Conservation (phyloP, 1,140 invertebrate species). For the Macrotrachela quadricornifera region DNA sequence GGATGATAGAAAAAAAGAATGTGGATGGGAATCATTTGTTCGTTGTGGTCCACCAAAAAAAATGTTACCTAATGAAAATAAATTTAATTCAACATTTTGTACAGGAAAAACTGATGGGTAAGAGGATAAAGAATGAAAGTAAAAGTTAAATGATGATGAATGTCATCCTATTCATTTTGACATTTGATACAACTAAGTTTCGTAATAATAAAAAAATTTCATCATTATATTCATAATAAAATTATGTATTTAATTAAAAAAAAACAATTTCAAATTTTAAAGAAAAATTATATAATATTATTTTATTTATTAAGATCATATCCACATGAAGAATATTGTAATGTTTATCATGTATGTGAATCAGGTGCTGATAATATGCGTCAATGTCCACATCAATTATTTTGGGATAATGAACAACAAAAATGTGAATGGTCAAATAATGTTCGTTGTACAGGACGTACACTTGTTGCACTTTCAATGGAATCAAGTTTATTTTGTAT, state of each 20-base stretch:
- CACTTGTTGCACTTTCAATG: background rate
- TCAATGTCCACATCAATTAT: conserved; percentile 8
- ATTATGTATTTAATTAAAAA: too few relatives aligned
- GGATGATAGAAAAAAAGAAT: conserved; percentile 1
- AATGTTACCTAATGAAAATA: background rate
- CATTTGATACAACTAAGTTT: background rate
- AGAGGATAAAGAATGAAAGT: background rate
- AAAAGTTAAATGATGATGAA: background rate
- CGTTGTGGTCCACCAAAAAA: background rate
- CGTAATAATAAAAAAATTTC: conserved; percentile 4
- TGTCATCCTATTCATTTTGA: conserved; percentile 1
- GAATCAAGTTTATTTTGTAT: conserved; percentile 6
- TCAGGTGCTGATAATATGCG: conserved; percentile 7
- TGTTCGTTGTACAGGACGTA: conserved; percentile 6
- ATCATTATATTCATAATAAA: too few relatives aligned
- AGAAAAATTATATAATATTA: background rate
- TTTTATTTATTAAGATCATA: conserved; percentile 6
- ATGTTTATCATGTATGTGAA: conserved; percentile 9
- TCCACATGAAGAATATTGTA: conserved; percentile 8
- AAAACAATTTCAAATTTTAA: background rate
- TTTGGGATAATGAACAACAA: conserved; percentile 6
- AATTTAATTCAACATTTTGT: background rate
- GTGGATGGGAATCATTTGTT: background rate
- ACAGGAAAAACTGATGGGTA: background rate
- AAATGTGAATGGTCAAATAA: conserved; percentile 7